Evolutionary conservation across 1,140 invertebrate genomes (phyloP), one percentile per base, ranked within the genome.

Genomic region (Trachelipus rathkii): DNA sequence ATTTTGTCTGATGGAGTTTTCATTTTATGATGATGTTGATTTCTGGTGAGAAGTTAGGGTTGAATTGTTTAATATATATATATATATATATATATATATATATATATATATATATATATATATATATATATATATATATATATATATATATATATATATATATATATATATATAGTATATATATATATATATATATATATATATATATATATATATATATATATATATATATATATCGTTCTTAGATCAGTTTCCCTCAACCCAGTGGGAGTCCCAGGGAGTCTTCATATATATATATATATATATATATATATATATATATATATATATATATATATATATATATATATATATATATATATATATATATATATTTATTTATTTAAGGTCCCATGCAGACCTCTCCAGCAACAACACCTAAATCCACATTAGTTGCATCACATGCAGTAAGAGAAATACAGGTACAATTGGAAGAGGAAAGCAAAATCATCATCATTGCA

Each of bases 191-290:
- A 74, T 23, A 33, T 74, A 74, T 23, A 60, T 60, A 60, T 23
- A 74, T 60, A 74, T 60, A 60, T 23, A 60, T 73, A 60, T 60
- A 73, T 73, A 73, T 44, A 21, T 44, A 73, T 73, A 73, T 73
- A 60, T 60, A 73, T 60, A 72, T 72, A 60, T 73, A 73, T 60
- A 60, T 73, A 60, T 73, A 72, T 72, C 13, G 19, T 72, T 33
- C 15, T 50, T 50, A 50, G 15, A 50, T 15, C 46, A 9, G 9
- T 50, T 50, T 15, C 46, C 46, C 46, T 50, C 46, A 10, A 9
- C 46, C 15, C 46, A 50, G 46, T 15, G n/a, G n/a, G n/a, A n/a
- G n/a, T n/a, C n/a, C n/a, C n/a, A n/a, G n/a, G n/a, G n/a, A n/a
- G 6, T 33, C 1, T 33, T 3, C 6, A 33, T 33, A 33, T 33